These are phyloP conservation scores for Morpho helenor DNA, from an alignment of 2,888 invertebrate species.

Conservation along the genomic window DNA sequence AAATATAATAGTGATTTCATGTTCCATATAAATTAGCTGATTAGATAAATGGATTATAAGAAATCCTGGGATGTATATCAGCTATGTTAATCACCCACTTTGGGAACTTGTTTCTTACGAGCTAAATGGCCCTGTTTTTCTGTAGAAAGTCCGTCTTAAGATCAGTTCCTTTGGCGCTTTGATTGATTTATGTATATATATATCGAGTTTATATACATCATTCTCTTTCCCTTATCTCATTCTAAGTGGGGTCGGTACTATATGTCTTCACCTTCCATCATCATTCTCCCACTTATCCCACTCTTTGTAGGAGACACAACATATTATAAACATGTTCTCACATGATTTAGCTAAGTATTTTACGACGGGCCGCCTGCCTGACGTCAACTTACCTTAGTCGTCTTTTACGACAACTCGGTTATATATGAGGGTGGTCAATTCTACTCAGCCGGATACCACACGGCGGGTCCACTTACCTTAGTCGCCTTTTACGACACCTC, in stretches of 20 bases:
- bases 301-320: too few relatives aligned
- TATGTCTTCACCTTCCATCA: too few relatives aligned
- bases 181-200: not conserved
- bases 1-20: slow-evolving; percentile 11
- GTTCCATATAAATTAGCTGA: slow-evolving; percentile 5
- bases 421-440: too few relatives aligned
- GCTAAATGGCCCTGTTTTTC: not conserved
- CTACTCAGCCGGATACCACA: too few relatives aligned
- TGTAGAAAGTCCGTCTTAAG: slow-evolving; percentile 4
- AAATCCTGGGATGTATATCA: slow-evolving; percentile 10
- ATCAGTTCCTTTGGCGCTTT: not conserved
- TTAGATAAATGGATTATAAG: slow-evolving; percentile 14
- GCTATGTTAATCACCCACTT: slow-evolving; percentile 6
- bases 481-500: too few relatives aligned
- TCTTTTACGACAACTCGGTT: too few relatives aligned
- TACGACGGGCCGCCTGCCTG: too few relatives aligned
- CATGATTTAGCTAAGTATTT: too few relatives aligned
- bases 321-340: too few relatives aligned
- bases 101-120: slow-evolving; percentile 2
- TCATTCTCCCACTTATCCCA: too few relatives aligned
- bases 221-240: not conserved
- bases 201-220: not conserved
- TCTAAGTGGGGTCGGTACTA: not conserved
- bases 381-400: too few relatives aligned
- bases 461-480: too few relatives aligned